A percentile compares a stretch with the other conserved stretches of the same genome.
Conservation (phyloP, 2,888 invertebrate species). For the Antitype chi region DNA sequence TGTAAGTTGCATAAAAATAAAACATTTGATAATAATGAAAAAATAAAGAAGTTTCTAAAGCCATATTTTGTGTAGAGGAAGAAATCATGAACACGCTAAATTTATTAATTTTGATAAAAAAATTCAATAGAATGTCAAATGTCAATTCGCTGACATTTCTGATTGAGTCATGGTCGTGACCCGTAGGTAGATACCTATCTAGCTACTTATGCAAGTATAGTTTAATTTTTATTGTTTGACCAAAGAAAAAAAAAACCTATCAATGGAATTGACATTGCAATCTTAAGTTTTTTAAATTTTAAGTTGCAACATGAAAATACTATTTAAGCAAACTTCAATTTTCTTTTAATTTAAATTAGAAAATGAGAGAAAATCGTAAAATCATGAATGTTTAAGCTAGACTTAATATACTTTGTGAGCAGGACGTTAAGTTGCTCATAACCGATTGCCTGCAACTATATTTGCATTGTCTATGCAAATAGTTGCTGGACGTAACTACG, state of each 20-base stretch:
- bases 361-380: constrained; percentile 46
- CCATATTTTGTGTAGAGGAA: not conserved
- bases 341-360: constrained; percentile 23
- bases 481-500: constrained; percentile 29
- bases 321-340: constrained; percentile 11
- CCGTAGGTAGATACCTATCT: too few relatives aligned
- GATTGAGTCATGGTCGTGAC: constrained; percentile 16
- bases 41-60: not conserved
- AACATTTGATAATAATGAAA: not conserved
- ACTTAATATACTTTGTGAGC: constrained; percentile 14
- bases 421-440: constrained; percentile 22
- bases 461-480: constrained; percentile 52
- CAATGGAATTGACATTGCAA: not conserved
- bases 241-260: not conserved
- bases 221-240: constrained; percentile 4
- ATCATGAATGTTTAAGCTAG: not conserved
- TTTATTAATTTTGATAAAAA: constrained; percentile 14
- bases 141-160: constrained; percentile 26
- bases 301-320: not conserved
- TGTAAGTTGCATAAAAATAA: not conserved
- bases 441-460: constrained; percentile 39
- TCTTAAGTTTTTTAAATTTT: not conserved
- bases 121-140: constrained; percentile 41
- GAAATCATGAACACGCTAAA: not conserved
- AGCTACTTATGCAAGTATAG: not conserved